phyloP scores from a whole-genome alignment of 2,797 vertebrate species.

The Pseudochirops cupreus region DNA sequence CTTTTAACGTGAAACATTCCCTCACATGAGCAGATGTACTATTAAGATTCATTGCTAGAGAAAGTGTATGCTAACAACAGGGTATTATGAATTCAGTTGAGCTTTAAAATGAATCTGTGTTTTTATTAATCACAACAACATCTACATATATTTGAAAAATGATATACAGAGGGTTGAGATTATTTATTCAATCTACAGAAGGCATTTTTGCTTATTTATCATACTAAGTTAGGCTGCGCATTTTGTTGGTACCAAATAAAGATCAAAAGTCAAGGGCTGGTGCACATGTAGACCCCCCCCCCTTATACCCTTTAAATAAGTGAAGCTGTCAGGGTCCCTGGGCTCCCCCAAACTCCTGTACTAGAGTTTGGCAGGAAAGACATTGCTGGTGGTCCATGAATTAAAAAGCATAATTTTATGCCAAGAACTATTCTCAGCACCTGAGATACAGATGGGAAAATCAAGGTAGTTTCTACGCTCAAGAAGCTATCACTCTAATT shows the following conservation, averaged over 20 bases:
- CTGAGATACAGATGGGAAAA: neutral
- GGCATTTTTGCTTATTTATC: neutral
- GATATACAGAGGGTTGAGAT: neutral
- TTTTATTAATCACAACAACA: constrained; percentile 2
- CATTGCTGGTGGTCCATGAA: neutral
- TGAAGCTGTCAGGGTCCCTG: neutral
- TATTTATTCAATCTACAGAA: neutral
- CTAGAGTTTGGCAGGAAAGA: neutral
- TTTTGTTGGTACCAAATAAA: neutral
- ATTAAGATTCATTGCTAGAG: neutral
- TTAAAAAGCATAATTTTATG: neutral
- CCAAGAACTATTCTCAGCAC: neutral
- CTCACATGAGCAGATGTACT: neutral
- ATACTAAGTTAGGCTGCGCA: neutral
- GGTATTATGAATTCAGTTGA: neutral
- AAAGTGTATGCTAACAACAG: constrained; percentile 1
- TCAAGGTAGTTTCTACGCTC: neutral
- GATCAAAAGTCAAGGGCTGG: neutral
- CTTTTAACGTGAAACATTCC: neutral
- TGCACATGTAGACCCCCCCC: neutral
- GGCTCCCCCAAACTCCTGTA: neutral
- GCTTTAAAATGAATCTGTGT: constrained; percentile 2
- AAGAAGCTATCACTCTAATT: neutral
- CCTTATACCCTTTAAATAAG: neutral
- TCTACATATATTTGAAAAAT: constrained; percentile 10